phyloP scores from a whole-genome alignment of 2,888 invertebrate species.

The Drosophila prostipennis region DNA sequence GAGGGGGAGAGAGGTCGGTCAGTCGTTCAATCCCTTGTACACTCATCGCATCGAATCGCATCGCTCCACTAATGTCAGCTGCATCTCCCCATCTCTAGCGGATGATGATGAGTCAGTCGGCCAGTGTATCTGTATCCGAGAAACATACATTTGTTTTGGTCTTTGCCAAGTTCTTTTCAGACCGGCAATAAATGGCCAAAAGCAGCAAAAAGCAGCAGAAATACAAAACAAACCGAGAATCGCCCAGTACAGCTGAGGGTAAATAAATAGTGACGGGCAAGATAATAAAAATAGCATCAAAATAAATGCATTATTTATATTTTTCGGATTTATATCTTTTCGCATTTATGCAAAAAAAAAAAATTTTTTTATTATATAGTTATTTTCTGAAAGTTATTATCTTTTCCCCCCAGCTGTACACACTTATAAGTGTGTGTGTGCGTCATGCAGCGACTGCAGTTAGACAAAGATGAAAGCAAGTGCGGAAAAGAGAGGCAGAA shows the following conservation, averaged over 20 bases:
- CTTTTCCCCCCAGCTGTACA: neutral
- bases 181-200: slow-evolving; percentile 51
- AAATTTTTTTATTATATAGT: too few species aligned
- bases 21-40: slow-evolving; percentile 8
- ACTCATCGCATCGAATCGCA: slow-evolving; percentile 11
- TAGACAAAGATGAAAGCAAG: slow-evolving; percentile 26
- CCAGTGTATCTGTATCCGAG: slow-evolving; percentile 11
- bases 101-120: slow-evolving; percentile 20
- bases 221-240: slow-evolving; percentile 16
- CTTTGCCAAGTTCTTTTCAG: slow-evolving; percentile 47
- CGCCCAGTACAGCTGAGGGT: neutral
- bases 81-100: slow-evolving; percentile 28
- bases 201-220: slow-evolving; percentile 42
- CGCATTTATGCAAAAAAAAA: too few species aligned
- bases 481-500: neutral
- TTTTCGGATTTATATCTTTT: too few species aligned
- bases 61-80: slow-evolving; percentile 31
- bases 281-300: too few species aligned
- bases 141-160: slow-evolving; percentile 33
- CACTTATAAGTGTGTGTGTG: slow-evolving; percentile 12
- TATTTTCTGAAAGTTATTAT: too few species aligned
- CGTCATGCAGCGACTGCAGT: slow-evolving; percentile 41
- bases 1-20: neutral
- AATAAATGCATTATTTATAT: too few species aligned
- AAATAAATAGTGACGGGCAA: neutral